Evolutionary conservation across 1,140 invertebrate genomes (phyloP).

Genomic region (Eciton burchellii): DNA sequence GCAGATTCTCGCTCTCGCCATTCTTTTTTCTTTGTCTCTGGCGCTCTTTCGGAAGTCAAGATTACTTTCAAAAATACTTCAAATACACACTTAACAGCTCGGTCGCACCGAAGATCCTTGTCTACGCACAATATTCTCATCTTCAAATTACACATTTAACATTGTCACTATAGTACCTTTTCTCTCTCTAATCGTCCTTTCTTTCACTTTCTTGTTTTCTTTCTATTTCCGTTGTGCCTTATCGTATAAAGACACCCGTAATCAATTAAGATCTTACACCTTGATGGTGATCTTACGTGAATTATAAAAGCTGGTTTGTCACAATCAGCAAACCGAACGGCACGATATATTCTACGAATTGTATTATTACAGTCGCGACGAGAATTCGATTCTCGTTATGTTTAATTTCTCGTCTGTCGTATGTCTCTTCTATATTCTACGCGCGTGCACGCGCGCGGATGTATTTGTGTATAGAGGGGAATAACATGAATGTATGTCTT

Average conservation of each 20-base stretch:
- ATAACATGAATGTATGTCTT: not conserved
- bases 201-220: not conserved
- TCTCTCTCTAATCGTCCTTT: constrained; percentile 22
- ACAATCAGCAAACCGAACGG: constrained; percentile 49
- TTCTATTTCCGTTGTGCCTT: not conserved
- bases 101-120: constrained; percentile 12
- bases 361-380: constrained; percentile 39
- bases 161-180: constrained; percentile 18
- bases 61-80: constrained; percentile 47
- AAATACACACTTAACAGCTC: not conserved
- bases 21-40: constrained; percentile 18
- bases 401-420: constrained; percentile 13
- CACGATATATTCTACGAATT: constrained; percentile 42
- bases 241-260: constrained; percentile 29
- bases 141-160: constrained; percentile 9
- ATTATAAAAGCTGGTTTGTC: constrained; percentile 55
- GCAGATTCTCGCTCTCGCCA: not conserved
- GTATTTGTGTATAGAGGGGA: not conserved
- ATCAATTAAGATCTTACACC: constrained; percentile 37
- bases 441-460: not conserved
- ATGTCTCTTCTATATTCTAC: constrained; percentile 1
- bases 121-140: constrained; percentile 10
- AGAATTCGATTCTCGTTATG: constrained; percentile 18
- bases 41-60: constrained; percentile 45
- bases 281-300: constrained; percentile 26